These are phyloP conservation scores for Daktulosphaira vitifoliae DNA, from an alignment of 1,140 invertebrate genomes.

Conservation along the genomic window DNA sequence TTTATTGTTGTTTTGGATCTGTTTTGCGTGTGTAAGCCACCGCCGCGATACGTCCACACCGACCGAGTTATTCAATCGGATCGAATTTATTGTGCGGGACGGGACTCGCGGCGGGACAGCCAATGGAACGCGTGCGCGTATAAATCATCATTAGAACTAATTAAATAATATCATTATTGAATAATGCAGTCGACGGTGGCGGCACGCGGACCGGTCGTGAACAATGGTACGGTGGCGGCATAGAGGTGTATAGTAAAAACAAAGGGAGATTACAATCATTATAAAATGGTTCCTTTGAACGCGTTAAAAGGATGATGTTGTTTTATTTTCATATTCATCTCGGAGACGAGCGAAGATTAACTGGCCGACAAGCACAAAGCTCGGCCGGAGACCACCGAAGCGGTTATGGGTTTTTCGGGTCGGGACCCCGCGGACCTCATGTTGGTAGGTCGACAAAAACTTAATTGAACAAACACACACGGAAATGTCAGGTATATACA, in stretches of 20 bases:
- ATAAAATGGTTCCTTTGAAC: constrained; percentile 29
- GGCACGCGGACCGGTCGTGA: too few relatives aligned
- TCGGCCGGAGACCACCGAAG: constrained; percentile 6
- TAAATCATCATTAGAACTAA: constrained; percentile 29
- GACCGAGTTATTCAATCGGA: too few relatives aligned
- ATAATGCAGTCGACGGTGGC: background rate
- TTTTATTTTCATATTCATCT: background rate
- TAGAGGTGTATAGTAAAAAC: background rate
- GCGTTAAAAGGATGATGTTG: background rate
- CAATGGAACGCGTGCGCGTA: background rate
- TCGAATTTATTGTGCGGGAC: too few relatives aligned
- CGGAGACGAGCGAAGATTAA: constrained; percentile 4
- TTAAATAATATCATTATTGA: constrained; percentile 4
- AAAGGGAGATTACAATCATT: constrained; percentile 23
- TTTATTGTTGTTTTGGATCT: background rate
- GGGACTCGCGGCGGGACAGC: too few relatives aligned
- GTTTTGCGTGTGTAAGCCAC: too few relatives aligned
- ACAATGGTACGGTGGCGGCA: background rate
- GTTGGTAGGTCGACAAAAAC: background rate
- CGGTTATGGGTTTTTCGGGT: background rate
- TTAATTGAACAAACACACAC: constrained; percentile 27
- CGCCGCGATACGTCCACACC: too few relatives aligned
- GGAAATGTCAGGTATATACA: too few relatives aligned
- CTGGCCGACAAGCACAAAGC: background rate
- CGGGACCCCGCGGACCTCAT: background rate